A percentile compares a stretch with the other conserved stretches of the same genome.
phyloP scores from a whole-genome alignment of 2,797 vertebrate genomes.

The Borostomias antarcticus region DNA sequence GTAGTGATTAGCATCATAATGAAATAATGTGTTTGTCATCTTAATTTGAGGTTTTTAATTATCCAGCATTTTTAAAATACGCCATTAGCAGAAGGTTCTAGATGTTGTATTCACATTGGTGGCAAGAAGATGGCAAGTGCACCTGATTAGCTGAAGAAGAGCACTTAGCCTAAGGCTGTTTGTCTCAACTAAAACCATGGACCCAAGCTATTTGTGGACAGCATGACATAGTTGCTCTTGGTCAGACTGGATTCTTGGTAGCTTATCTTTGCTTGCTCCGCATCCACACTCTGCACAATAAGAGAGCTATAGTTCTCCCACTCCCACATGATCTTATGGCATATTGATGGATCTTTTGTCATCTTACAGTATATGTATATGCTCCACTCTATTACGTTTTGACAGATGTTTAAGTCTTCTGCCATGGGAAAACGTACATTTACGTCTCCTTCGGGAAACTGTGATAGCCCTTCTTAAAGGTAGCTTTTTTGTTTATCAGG shows the following conservation, averaged over 20 bases:
- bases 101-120: constrained; percentile 10
- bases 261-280: constrained; percentile 43
- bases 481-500: constrained; percentile 20
- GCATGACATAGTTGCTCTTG: constrained; percentile 41
- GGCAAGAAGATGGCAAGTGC: constrained; percentile 4
- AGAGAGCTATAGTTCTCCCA: constrained; percentile 41
- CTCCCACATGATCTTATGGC: constrained; percentile 54
- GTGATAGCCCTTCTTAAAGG: constrained; percentile 26
- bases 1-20: background rate
- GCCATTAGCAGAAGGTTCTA: constrained; percentile 2
- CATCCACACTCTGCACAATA: constrained; percentile 36
- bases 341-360: constrained; percentile 59
- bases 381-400: constrained; percentile 38
- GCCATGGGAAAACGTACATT: constrained; percentile 11
- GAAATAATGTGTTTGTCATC: background rate
- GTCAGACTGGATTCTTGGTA: constrained; percentile 35
- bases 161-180: constrained; percentile 16
- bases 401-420: constrained; percentile 43
- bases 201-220: constrained; percentile 36
- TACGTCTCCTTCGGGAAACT: constrained; percentile 13
- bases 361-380: constrained; percentile 27
- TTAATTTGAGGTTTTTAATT: constrained; percentile 10
- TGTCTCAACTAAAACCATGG: constrained; percentile 18
- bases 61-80: constrained; percentile 20
- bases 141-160: constrained; percentile 26